Evolutionary conservation across 2,113 vertebrate species (phyloP).

Genomic region (Anthoscopus minutus): DNA sequence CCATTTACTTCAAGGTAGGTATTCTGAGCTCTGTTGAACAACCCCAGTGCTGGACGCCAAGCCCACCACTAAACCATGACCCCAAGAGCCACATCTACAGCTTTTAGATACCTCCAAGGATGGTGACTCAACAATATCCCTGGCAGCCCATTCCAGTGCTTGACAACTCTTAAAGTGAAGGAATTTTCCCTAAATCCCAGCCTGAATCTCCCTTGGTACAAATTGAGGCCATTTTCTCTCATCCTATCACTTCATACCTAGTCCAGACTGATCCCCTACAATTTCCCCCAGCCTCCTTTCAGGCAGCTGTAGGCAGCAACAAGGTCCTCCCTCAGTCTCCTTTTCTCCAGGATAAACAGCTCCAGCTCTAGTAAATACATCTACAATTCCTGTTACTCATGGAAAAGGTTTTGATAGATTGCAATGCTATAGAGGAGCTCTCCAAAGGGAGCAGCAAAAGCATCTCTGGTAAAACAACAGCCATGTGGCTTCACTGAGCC

Average conservation of each 20-base stretch:
- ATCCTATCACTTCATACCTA: too few relatives aligned
- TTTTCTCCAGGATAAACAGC: background rate
- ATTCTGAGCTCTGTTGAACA: background rate
- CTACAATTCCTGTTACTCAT: background rate
- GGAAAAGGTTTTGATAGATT: background rate
- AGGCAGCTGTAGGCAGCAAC: background rate
- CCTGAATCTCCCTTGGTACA: background rate
- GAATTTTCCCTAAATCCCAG: background rate
- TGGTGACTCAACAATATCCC: background rate
- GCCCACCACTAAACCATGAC: background rate
- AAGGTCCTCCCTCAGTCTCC: background rate
- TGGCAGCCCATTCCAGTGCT: background rate
- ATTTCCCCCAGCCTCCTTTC: fast-evolving
- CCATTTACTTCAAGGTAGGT: background rate
- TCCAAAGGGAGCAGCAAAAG: background rate
- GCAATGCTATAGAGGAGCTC: background rate
- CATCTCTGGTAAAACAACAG: background rate
- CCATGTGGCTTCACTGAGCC: background rate
- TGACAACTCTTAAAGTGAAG: background rate
- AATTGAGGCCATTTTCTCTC: background rate
- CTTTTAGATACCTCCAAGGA: background rate
- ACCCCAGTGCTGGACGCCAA: background rate
- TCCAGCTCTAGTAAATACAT: background rate
- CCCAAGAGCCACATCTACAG: background rate
- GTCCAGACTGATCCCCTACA: background rate